phyloP scores from a whole-genome alignment of 35 echinoderm and acorn worm genomes.

The Ophioderma brevispina region DNA sequence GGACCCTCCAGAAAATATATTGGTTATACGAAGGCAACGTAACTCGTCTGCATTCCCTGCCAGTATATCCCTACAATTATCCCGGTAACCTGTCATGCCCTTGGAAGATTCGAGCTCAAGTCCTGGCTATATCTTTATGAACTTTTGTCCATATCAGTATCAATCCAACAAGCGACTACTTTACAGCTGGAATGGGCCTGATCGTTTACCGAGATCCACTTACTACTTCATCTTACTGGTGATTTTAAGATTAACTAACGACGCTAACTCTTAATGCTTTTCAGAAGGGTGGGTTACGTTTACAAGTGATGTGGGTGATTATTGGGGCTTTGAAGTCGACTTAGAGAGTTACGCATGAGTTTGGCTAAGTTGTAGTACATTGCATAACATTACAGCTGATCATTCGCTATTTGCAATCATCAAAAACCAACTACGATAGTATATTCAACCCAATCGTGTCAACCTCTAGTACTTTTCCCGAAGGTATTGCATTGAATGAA shows the following conservation, averaged over 20 bases:
- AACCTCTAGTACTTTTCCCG: no score
- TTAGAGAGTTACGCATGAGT: no score
- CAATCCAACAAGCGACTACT: not conserved
- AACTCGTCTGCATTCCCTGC: not conserved
- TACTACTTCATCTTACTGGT: not conserved
- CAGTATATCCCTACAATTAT: not conserved
- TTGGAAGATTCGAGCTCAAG: not conserved
- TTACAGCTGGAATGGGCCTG: not conserved
- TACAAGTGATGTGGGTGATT: not conserved
- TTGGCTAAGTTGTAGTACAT: no score
- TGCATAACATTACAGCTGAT: no score
- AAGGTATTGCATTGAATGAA: no score
- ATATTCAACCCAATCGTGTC: no score
- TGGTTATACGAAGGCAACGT: not conserved
- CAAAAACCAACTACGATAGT: no score
- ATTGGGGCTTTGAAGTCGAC: not conserved
- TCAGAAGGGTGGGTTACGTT: not conserved
- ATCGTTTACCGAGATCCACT: not conserved
- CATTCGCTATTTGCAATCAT: no score
- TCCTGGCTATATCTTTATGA: not conserved
- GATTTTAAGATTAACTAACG: not conserved
- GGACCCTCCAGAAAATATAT: not conserved
- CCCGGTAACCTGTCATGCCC: not conserved
- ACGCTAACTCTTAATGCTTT: not conserved
- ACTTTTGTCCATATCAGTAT: not conserved